A percentile compares a stretch with the other conserved stretches of the same genome.
phyloP scores from a whole-genome alignment of 53 echinoderm and acorn worm genomes.

The Patiria pectinifera region DNA sequence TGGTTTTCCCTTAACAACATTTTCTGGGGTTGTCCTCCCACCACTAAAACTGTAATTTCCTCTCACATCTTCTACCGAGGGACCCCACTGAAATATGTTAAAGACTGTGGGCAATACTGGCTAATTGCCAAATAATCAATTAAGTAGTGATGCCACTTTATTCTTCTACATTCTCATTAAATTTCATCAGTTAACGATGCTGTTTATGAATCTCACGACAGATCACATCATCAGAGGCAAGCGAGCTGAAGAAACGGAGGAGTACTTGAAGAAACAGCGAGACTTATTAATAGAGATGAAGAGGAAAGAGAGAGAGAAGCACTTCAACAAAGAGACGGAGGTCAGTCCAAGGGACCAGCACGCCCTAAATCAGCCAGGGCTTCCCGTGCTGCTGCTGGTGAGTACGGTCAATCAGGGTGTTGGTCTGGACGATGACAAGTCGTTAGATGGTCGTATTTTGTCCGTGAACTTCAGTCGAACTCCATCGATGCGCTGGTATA shows the following conservation, averaged over 20 bases:
- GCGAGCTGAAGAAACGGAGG: constrained; percentile 86
- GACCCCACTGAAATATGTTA: no score
- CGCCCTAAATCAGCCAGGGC: constrained; percentile 93
- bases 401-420: background rate
- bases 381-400: constrained; percentile 86
- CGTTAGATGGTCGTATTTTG: no score
- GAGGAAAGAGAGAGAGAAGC: constrained; percentile 88
- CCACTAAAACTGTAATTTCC: no score
- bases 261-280: constrained; percentile 92
- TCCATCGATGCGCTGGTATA: no score
- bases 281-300: constrained; percentile 86
- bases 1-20: no score
- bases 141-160: background rate
- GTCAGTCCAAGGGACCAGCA: constrained; percentile 67
- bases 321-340: constrained; percentile 68
- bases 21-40: no score
- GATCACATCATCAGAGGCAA: constrained; percentile 71
- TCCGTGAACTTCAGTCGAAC: no score
- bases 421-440: no score
- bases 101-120: no score
- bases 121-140: no score
- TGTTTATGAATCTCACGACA: background rate
- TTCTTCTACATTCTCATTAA: background rate
- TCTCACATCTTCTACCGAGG: no score
- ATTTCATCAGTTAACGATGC: background rate